phyloP scores from a whole-genome alignment of 2,797 vertebrate species.

The Labroides dimidiatus region DNA sequence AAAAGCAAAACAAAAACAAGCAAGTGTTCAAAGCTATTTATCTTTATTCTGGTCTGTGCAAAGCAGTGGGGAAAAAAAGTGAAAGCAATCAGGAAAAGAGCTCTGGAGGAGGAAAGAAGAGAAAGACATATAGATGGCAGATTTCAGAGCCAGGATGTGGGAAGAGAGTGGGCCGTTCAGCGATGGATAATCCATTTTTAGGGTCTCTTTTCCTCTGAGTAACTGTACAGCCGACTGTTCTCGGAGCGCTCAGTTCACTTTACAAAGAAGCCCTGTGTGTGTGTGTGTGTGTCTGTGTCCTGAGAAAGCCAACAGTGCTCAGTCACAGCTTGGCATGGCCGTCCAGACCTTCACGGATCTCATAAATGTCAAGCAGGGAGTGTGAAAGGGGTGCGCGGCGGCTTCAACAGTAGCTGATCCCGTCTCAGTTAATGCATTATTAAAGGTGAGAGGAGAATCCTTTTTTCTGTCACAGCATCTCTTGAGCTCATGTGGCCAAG shows the following conservation, averaged over 20 bases:
- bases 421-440: constrained; percentile 62
- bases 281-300: constrained; percentile 22
- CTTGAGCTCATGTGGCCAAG: constrained; percentile 49
- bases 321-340: constrained; percentile 33
- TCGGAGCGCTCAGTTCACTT: not conserved
- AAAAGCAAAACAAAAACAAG: constrained; percentile 9
- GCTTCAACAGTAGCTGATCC: constrained; percentile 53
- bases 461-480: constrained; percentile 15
- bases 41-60: not conserved
- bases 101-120: constrained; percentile 6
- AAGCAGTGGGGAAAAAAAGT: not conserved
- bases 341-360: constrained; percentile 25
- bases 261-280: constrained; percentile 61
- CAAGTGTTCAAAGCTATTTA: constrained; percentile 12
- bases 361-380: constrained; percentile 45
- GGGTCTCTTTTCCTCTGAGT: constrained; percentile 12
- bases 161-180: constrained; percentile 73
- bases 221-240: constrained; percentile 6
- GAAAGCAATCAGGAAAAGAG: not conserved
- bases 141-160: constrained; percentile 56
- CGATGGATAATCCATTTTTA: constrained; percentile 59
- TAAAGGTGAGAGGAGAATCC: constrained; percentile 48
- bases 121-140: constrained; percentile 20
- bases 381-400: constrained; percentile 32
- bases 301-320: constrained; percentile 62